These are phyloP conservation scores for Guaruba guarouba DNA, from an alignment of 2,113 vertebrate species.

Conservation along the genomic window DNA sequence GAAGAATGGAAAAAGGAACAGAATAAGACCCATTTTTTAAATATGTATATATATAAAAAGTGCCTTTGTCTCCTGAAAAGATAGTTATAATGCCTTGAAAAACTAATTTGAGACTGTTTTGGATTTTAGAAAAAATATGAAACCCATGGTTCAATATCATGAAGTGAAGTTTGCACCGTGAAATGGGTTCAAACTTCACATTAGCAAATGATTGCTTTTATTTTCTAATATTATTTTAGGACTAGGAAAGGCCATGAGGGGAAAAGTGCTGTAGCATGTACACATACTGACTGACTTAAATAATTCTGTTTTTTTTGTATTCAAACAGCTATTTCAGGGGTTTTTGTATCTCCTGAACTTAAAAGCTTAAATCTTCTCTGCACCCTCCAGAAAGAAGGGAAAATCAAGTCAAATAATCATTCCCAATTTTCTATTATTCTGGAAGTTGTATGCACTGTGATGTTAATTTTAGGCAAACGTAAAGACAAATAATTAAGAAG, in stretches of 20 bases:
- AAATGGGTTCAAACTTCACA: background rate
- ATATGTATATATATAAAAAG: background rate
- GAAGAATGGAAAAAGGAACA: background rate
- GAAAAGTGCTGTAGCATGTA: background rate
- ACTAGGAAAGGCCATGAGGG: background rate
- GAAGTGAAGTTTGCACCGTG: background rate
- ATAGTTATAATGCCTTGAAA: background rate
- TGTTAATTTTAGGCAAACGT: background rate
- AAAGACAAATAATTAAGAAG: background rate
- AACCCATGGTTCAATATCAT: background rate
- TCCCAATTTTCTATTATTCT: background rate
- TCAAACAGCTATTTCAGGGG: background rate
- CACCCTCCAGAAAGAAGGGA: background rate
- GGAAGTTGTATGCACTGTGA: background rate
- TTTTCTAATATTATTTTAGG: background rate
- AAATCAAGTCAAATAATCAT: background rate
- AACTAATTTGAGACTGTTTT: background rate
- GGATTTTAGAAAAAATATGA: background rate
- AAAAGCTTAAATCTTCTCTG: background rate
- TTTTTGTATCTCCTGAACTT: background rate
- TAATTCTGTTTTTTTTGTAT: background rate
- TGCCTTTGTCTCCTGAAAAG: background rate
- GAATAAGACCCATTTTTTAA: background rate
- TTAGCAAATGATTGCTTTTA: conserved; percentile 6
- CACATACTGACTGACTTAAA: background rate